These are phyloP conservation scores for Apistogramma diplotaenia DNA, from an alignment of 2,113 vertebrate genomes.

Conservation along the genomic window DNA sequence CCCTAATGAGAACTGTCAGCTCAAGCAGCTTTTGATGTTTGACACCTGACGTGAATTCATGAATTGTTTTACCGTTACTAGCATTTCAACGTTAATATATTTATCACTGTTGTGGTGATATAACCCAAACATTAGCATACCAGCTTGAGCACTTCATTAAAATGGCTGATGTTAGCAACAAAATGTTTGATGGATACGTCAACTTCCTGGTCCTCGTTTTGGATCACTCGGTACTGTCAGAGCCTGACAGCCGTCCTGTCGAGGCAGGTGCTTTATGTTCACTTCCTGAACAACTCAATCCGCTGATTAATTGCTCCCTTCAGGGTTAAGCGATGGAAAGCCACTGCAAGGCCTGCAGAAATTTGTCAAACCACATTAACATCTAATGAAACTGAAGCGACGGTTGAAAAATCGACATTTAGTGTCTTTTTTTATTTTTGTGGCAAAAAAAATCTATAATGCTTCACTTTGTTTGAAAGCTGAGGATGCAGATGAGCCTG, in stretches of 20 bases:
- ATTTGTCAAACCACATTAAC: conserved; percentile 42
- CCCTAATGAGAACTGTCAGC: background rate
- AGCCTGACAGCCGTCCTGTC: conserved; percentile 50
- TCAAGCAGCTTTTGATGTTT: conserved; percentile 21
- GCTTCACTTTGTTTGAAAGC: background rate
- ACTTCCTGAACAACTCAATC: conserved; percentile 64
- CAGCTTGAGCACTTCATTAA: background rate
- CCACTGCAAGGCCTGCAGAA: conserved; percentile 20
- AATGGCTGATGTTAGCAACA: conserved; percentile 41
- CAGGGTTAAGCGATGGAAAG: conserved; percentile 37
- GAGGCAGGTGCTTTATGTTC: conserved; percentile 67
- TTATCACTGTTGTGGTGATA: background rate
- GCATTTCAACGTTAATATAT: conserved; percentile 3
- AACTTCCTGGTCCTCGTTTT: conserved; percentile 31
- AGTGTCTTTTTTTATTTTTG: background rate
- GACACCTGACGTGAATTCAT: conserved; percentile 14
- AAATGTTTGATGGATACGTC: conserved; percentile 44
- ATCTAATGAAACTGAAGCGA: background rate
- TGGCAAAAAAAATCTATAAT: background rate
- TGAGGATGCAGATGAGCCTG: background rate
- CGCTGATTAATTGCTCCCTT: conserved; percentile 68
- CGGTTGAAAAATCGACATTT: background rate
- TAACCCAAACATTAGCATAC: background rate
- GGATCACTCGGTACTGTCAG: conserved; percentile 46
- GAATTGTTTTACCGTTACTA: conserved; percentile 2